Evolutionary conservation across 2,797 vertebrate species (phyloP).

Genomic region (Smutsia temminckii): DNA sequence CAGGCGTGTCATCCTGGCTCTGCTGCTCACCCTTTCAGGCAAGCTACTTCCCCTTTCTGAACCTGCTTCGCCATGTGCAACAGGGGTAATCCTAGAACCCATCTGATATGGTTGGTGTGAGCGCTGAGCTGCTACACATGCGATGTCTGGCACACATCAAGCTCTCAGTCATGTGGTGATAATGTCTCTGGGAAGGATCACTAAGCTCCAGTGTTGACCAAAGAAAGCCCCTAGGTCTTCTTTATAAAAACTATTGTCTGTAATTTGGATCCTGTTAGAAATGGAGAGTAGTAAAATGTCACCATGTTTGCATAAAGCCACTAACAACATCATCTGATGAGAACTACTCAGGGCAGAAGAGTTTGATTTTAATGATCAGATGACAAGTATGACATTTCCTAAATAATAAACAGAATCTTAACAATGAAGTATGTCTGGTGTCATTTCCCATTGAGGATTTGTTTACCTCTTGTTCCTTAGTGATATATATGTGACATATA

Average conservation of each 20-base stretch:
- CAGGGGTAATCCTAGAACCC: background rate
- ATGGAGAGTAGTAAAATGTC: background rate
- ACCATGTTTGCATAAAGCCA: background rate
- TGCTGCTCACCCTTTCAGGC: background rate
- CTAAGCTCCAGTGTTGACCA: background rate
- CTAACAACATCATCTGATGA: background rate
- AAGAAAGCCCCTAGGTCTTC: background rate
- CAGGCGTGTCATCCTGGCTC: background rate
- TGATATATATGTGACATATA: background rate
- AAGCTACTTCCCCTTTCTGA: background rate
- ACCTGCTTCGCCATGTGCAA: background rate
- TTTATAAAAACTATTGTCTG: background rate
- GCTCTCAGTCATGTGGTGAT: background rate
- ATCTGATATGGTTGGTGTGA: background rate
- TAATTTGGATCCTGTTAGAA: background rate
- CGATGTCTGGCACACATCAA: background rate
- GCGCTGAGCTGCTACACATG: background rate
- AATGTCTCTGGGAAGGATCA: background rate
- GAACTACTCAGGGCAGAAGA: background rate
- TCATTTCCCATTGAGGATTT: background rate
- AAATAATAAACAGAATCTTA: constrained; percentile 11
- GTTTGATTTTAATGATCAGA: constrained; percentile 30
- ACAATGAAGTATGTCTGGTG: background rate
- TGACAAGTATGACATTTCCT: background rate
- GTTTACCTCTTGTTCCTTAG: background rate